Percentiles rank a stretch among this genome's conserved stretches.
Conservation (phyloP, 2,797 vertebrate genomes). For the Myotis vivesi region DNA sequence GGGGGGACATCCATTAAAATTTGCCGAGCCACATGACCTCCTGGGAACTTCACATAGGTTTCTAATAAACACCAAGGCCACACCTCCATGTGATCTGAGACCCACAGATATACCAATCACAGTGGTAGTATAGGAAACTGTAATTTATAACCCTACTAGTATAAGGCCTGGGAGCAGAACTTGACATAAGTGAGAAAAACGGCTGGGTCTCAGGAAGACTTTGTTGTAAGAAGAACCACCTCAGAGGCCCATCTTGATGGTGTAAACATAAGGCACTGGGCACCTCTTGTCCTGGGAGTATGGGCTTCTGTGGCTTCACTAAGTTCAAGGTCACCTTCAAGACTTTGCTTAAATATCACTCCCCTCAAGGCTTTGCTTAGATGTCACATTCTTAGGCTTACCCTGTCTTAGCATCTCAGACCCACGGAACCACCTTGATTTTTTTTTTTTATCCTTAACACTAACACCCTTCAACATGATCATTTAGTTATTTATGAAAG, state of each 20-base stretch:
- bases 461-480: background rate
- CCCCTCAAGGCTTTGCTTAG: background rate
- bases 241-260: background rate
- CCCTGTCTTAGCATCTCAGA: background rate
- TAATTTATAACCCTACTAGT: background rate
- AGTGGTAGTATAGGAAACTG: background rate
- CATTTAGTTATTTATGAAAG: background rate
- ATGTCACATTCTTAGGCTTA: background rate
- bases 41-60: background rate
- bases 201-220: background rate
- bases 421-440: background rate
- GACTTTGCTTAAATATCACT: background rate
- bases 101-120: background rate
- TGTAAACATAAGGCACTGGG: accelerated
- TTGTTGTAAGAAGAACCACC: background rate
- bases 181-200: background rate
- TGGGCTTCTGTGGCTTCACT: too few relatives aligned
- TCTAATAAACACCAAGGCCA: background rate
- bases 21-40: background rate
- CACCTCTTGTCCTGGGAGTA: background rate
- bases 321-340: background rate
- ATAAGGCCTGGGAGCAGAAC: background rate
- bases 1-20: background rate
- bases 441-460: background rate
- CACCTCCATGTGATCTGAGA: background rate